Evolutionary conservation across 37 sponge, comb jelly and placozoan genomes (phyloP).

Genomic region (Cladorhizidae sp.): DNA sequence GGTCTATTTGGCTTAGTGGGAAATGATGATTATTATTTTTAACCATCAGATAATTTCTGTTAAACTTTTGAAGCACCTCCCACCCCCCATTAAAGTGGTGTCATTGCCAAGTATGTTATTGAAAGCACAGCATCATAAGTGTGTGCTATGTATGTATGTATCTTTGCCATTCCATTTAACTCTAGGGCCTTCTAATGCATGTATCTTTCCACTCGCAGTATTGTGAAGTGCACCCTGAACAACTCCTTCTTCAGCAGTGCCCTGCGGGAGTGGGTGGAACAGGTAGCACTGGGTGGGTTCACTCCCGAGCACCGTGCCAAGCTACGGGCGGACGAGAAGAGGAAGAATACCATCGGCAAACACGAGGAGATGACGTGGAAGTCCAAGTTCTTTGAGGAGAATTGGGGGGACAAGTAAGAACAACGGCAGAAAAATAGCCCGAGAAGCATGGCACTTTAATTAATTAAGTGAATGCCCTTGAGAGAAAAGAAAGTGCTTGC

Average conservation of each 20-base stretch:
- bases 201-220: background rate
- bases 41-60: no score
- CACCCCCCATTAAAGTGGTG: no score
- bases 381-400: slow-evolving; percentile 13
- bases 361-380: slow-evolving; percentile 33
- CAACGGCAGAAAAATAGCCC: no score
- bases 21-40: no score
- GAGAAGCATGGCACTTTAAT: background rate
- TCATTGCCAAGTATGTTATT: no score
- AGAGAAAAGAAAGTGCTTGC: no score
- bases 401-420: slow-evolving; percentile 54
- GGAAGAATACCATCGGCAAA: background rate
- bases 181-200: no score
- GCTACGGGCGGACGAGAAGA: slow-evolving; percentile 28
- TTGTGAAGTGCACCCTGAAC: slow-evolving; percentile 2
- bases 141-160: no score
- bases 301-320: slow-evolving; percentile 40
- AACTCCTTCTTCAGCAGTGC: slow-evolving; percentile 51
- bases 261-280: slow-evolving; percentile 44
- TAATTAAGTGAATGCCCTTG: background rate
- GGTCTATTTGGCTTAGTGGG: no score
- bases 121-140: no score
- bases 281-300: slow-evolving; percentile 14
- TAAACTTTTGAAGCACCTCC: no score
- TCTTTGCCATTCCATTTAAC: no score